Base-by-base conservation (phyloP, 2,888 invertebrate genomes). In the Sarcophaga rosellei region DNA sequence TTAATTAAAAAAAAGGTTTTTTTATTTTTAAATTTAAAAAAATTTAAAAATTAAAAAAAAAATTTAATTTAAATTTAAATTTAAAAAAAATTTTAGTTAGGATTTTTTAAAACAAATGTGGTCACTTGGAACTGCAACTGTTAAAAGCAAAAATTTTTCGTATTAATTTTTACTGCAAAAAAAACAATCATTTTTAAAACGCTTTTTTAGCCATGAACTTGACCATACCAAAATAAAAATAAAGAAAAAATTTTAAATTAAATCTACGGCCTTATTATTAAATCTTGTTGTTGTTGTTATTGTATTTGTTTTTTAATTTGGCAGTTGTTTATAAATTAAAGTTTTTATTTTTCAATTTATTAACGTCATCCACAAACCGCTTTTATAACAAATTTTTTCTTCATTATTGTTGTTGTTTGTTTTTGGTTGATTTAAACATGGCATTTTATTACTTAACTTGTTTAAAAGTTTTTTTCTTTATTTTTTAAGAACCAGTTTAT, bases 181-280 rank as follows among this genome's bases (percentile, higher is more conserved):
- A 53, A 17, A 1, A 15, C 4, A 35, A 23, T 2, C 3, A 0
- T 25, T 35, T 35, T 53, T 4, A 15, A 53, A 53, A 15, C 53
- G 44, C 15, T 62, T 72, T 59, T 70, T 35, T 47, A 77, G 61
- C 82, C 82, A 59, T 77, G 82, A 82, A 77, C 82, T 82, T 82
- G 82, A 61, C 72, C 77, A 72, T n/a, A 35, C 72, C 70, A 17
- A 53, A 53, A 82, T 63, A 81, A 76, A 70, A 47, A 68, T 45
- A 35, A 25, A 25, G 15, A 21, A 47, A 45, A 63, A 21, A 20
- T 11, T 20, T 53, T n/a, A 59, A 65, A 45, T 35, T 35, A 35
- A 70, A 59, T 17, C 25, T n/a, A 20, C 20, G 21, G 20, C 20
- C 57, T 63, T 44, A 57, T 75, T 63, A 35, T 63, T 10, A 62